Conservation (phyloP, 2,888 invertebrate genomes). For the Therioaphis trifolii region DNA sequence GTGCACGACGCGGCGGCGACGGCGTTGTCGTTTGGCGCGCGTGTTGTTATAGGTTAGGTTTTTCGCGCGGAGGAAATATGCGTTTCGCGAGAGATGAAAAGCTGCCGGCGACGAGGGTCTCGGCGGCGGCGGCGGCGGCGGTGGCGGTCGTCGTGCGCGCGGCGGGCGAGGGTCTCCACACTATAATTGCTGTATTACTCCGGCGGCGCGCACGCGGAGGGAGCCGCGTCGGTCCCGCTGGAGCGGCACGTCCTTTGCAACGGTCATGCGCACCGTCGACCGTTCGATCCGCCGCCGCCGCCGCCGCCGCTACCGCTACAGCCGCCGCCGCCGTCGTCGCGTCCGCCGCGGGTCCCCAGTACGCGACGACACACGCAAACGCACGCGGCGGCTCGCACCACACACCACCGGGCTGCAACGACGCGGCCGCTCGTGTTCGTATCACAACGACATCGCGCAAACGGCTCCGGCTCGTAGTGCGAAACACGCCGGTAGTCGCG, state of each 20-base stretch:
- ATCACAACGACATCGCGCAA: too few relatives aligned
- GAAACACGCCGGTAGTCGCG: too few relatives aligned
- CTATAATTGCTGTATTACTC: conserved; percentile 40
- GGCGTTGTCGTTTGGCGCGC: background rate
- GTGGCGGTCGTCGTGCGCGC: too few relatives aligned
- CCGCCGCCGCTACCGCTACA: background rate
- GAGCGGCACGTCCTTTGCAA: conserved; percentile 56
- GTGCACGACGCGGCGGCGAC: background rate
- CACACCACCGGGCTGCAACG: background rate
- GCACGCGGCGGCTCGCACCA: conserved; percentile 52
- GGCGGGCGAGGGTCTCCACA: background rate
- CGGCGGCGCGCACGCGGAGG: background rate
- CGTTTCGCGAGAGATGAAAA: conserved; percentile 29
- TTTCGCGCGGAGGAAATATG: conserved; percentile 22
- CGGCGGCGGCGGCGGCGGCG: background rate
- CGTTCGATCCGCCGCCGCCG: conserved; percentile 56
- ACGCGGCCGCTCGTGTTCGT: too few relatives aligned
- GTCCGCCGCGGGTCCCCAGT: conserved; percentile 58
- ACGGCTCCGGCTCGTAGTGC: too few relatives aligned
- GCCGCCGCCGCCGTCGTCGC: too few relatives aligned
- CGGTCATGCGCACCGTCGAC: conserved; percentile 56
- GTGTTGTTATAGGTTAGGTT: conserved; percentile 56
- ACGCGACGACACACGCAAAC: conserved; percentile 58
- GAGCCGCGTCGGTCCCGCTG: conserved; percentile 6
- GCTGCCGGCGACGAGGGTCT: conserved; percentile 4